These are phyloP conservation scores for Vanacampus margaritifer DNA, from an alignment of 2,113 vertebrate genomes.

Conservation along the genomic window DNA sequence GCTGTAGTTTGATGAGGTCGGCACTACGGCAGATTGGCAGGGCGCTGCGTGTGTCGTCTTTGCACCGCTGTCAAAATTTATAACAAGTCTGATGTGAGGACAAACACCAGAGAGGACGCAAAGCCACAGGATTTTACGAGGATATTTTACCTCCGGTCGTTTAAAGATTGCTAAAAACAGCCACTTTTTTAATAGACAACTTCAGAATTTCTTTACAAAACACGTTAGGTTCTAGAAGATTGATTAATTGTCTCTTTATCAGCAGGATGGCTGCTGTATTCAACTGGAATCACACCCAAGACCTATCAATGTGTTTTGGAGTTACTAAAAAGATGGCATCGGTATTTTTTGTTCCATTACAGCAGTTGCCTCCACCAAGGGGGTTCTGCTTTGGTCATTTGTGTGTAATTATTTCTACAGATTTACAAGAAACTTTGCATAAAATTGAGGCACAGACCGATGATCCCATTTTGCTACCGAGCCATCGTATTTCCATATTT, in stretches of 20 bases:
- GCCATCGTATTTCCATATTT: too few relatives aligned
- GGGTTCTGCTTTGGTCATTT: too few relatives aligned
- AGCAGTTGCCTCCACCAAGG: too few relatives aligned
- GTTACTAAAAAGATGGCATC: too few relatives aligned
- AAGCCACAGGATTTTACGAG: neutral
- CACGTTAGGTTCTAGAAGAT: neutral
- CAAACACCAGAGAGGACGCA: neutral
- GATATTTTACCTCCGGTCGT: neutral
- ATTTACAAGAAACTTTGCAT: too few relatives aligned
- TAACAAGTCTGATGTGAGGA: neutral
- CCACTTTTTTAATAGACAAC: neutral
- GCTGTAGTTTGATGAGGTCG: conserved; percentile 33
- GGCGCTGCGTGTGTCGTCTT: conserved; percentile 10
- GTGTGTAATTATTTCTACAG: too few relatives aligned
- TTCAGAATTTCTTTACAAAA: neutral
- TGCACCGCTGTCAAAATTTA: conserved; percentile 3
- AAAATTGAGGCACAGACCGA: too few relatives aligned
- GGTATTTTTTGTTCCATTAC: too few relatives aligned
- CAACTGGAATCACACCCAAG: neutral
- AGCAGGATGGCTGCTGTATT: too few relatives aligned
- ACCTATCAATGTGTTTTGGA: too few relatives aligned
- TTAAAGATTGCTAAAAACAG: neutral
- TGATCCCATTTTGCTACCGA: too few relatives aligned
- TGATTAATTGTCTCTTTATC: neutral
- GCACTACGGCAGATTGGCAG: conserved; percentile 29